A percentile compares a stretch with the other conserved stretches of the same genome.
Conservation (phyloP, 64 coral and sea anemone species). For the Acropora yongei region DNA sequence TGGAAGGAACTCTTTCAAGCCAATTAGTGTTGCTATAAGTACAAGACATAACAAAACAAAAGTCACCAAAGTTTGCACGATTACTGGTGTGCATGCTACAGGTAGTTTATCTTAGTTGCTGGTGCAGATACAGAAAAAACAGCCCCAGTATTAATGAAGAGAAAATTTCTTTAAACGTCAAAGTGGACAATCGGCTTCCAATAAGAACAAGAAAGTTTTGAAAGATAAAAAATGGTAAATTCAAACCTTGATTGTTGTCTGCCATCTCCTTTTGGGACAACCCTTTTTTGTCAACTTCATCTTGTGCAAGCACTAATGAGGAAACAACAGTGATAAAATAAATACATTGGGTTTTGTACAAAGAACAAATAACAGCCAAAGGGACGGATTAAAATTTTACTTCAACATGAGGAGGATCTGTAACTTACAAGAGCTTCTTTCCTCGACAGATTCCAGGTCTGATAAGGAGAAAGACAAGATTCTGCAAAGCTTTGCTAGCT, state of each 20-base stretch:
- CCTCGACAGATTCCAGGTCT: conserved; percentile 91
- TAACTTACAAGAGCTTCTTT: conserved; percentile 92
- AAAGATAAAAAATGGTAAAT: neutral
- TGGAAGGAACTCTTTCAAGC: conserved; percentile 81
- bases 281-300: conserved; percentile 80
- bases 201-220: too few relatives aligned
- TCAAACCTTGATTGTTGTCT: conserved; percentile 91
- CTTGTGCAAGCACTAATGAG: conserved; percentile 82
- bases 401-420: neutral
- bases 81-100: too few relatives aligned
- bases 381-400: too few relatives aligned
- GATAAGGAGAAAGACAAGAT: conserved; percentile 87
- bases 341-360: too few relatives aligned
- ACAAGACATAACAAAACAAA: neutral
- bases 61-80: neutral
- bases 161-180: too few relatives aligned
- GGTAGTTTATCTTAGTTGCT: too few relatives aligned
- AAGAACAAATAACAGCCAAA: too few relatives aligned
- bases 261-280: conserved; percentile 83
- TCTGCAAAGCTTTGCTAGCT: conserved; percentile 90
- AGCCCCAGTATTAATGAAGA: too few relatives aligned
- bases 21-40: conserved; percentile 72
- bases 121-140: too few relatives aligned
- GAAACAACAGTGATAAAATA: too few relatives aligned
- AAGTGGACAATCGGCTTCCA: too few relatives aligned